phyloP scores from a whole-genome alignment of 1,140 invertebrate genomes.

The Drosophila mauritiana region DNA sequence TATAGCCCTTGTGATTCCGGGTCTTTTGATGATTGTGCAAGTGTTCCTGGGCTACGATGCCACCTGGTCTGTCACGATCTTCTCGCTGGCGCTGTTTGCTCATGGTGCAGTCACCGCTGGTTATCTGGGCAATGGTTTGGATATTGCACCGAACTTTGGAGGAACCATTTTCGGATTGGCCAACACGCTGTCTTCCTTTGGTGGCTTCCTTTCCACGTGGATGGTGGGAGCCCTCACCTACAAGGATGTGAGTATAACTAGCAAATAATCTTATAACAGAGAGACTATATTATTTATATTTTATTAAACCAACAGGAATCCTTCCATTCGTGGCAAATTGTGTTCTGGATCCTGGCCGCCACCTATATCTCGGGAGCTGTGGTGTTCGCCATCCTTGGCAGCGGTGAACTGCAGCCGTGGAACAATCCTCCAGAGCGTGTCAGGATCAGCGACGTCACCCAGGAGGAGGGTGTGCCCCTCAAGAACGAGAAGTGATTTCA shows the following conservation, averaged over 20 bases:
- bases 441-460: constrained; percentile 58
- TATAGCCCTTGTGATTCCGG: constrained; percentile 87
- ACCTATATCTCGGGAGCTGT: constrained; percentile 90
- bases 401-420: constrained; percentile 88
- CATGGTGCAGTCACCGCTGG: constrained; percentile 94
- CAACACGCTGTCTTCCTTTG: constrained; percentile 94
- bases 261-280: background rate
- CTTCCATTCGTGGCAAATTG: constrained; percentile 91
- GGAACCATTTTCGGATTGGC: constrained; percentile 96
- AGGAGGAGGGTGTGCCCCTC: constrained; percentile 80
- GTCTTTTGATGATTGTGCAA: constrained; percentile 89
- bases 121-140: constrained; percentile 94
- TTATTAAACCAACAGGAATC: constrained; percentile 87
- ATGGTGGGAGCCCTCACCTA: constrained; percentile 94
- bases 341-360: constrained; percentile 92
- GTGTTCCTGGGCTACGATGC: constrained; percentile 89
- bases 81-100: constrained; percentile 91
- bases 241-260: constrained; percentile 86
- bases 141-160: constrained; percentile 95
- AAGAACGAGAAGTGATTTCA: constrained; percentile 66
- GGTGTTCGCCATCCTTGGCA: constrained; percentile 89
- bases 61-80: constrained; percentile 89
- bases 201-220: constrained; percentile 93
- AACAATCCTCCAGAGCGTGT: constrained; percentile 82
- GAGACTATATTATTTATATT: background rate